Evolutionary conservation across 2,113 vertebrate genomes (phyloP).

Genomic region (western clawed frog (Xenopus tropicalis)): DNA sequence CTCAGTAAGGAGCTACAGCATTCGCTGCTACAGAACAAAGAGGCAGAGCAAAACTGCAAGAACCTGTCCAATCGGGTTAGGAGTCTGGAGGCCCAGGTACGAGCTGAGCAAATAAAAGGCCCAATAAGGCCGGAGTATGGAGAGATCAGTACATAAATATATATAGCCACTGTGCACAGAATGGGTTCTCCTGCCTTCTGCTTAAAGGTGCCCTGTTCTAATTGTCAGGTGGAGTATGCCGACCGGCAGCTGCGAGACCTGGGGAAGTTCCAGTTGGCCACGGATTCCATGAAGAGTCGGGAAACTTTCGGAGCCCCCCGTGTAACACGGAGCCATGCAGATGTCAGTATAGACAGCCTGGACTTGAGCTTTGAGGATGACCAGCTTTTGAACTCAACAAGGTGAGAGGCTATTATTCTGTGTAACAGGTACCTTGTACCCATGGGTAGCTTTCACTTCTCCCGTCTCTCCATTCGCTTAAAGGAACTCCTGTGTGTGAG

Average conservation of each 20-base stretch:
- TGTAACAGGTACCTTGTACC: too few species aligned
- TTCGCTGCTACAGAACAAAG: slow-evolving; percentile 61
- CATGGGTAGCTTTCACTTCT: too few species aligned
- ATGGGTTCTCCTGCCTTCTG: too few species aligned
- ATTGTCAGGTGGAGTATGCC: slow-evolving; percentile 70
- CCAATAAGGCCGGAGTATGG: too few species aligned
- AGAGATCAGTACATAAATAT: too few species aligned
- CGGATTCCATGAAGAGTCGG: slow-evolving; percentile 50
- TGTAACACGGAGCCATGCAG: slow-evolving; percentile 39
- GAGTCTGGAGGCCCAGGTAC: slow-evolving; percentile 81
- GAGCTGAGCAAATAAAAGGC: slow-evolving; percentile 5
- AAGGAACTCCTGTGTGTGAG: too few species aligned
- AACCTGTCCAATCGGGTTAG: slow-evolving; percentile 65
- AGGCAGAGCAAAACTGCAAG: slow-evolving; percentile 62
- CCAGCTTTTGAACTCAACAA: slow-evolving; percentile 59
- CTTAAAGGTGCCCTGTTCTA: too few species aligned
- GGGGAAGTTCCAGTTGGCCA: slow-evolving; percentile 57
- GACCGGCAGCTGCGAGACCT: slow-evolving; percentile 70
- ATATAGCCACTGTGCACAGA: too few species aligned
- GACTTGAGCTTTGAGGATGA: slow-evolving; percentile 75
- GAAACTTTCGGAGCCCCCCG: slow-evolving; percentile 45
- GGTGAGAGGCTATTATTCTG: slow-evolving; percentile 58
- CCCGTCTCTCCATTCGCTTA: too few species aligned
- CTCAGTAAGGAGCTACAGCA: slow-evolving; percentile 74
- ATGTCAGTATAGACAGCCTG: slow-evolving; percentile 79